phyloP scores from a whole-genome alignment of 2,797 vertebrate genomes.

The Malurus splendens region DNA sequence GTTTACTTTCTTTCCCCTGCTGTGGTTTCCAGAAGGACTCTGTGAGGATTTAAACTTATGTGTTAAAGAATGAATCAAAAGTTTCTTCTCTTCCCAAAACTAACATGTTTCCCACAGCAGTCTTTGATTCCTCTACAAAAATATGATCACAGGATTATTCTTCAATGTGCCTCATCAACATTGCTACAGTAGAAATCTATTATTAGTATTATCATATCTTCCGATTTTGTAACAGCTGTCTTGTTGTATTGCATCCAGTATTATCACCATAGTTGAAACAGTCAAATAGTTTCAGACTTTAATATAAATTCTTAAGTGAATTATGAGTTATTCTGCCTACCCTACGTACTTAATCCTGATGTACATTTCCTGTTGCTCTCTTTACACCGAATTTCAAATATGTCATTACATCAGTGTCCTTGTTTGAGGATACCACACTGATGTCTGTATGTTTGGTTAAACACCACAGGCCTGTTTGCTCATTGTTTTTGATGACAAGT shows the following conservation, averaged over 20 bases:
- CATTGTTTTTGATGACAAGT: neutral
- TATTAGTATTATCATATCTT: neutral
- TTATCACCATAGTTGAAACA: neutral
- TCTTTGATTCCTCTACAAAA: neutral
- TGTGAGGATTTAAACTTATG: neutral
- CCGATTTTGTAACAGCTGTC: neutral
- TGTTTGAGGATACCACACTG: neutral
- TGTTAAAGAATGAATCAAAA: neutral
- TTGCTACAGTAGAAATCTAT: accelerated
- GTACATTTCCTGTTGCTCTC: neutral
- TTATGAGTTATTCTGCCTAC: neutral
- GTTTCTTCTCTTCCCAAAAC: neutral
- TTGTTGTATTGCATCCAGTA: neutral
- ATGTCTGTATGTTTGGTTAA: neutral
- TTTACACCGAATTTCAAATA: neutral
- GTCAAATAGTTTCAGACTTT: neutral
- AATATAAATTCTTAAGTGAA: neutral
- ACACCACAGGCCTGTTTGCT: neutral
- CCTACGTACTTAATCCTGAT: neutral
- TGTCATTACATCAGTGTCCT: neutral
- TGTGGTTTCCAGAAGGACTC: neutral
- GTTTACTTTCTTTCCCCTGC: neutral
- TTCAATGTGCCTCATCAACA: neutral
- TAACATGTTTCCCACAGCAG: neutral
- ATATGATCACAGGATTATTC: neutral